Evolutionary conservation across 2,888 invertebrate species (phyloP), one percentile per base, ranked within the genome.

Genomic region (Leptinotarsa tumamoca): DNA sequence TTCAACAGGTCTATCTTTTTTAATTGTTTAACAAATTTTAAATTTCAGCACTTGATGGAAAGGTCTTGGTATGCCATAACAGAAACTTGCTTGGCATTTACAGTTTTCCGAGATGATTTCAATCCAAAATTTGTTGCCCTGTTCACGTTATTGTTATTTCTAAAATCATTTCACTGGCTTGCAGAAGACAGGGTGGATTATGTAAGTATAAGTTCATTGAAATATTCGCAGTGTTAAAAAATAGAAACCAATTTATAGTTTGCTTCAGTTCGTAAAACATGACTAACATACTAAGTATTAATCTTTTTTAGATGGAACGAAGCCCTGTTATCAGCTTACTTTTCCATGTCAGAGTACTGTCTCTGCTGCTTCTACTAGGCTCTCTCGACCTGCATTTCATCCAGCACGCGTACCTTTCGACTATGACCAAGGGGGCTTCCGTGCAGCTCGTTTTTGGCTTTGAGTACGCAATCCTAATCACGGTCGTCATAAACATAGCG

Each of bases 101-200:
- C 99, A 61, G 98, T 99, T 14, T 99, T 99, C 89, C 92, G 98
- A 86, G 99, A 99, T 90, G 99, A 99, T 87, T 98, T 99, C 88
- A 98, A 97, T 90, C 97, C 97, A 17, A 96, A 96, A 87, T 99
- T 99, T 91, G 97, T 99, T 83, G 98, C 98, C 49, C 90, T 99
- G 74, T 99, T 99, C 87, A 98, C 98, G 3, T 92, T 99, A 67
- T 90, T 99, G 73, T 91, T 99, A 77, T 99, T 99, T 88, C 90
- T 99, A 50, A 99, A 99, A 90, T 97, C 98, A 87, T 99, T 99
- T 91, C 99, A 99, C 90, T 99, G 99, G 99, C 90, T 99, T 58
- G 98, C 98, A 21, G 99, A 99, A 89, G 99, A 99, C 87, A 92
- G 99, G 86, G 98, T 99, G 52, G 99, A 99, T 89, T 99, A 96